Conservation (phyloP, 2,113 vertebrate genomes). For the Hassar affinis region DNA sequence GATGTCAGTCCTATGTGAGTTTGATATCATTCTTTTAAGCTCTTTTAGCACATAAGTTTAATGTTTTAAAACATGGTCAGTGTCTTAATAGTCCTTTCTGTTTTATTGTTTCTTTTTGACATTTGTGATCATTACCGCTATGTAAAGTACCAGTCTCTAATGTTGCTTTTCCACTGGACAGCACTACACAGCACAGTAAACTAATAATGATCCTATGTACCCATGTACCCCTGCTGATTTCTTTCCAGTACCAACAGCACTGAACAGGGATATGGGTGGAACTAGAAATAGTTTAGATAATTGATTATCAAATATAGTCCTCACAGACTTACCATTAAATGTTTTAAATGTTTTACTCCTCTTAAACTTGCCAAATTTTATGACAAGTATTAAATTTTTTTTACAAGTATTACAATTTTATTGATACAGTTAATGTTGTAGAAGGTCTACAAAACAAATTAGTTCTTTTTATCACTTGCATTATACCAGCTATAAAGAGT, state of each 20-base stretch:
- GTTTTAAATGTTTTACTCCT: background rate
- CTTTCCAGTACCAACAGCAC: background rate
- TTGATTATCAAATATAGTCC: background rate
- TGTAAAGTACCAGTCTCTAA: background rate
- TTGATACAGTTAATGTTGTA: background rate
- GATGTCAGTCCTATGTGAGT: conserved; percentile 67
- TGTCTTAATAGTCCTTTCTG: background rate
- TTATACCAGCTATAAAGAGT: background rate
- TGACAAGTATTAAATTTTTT: background rate
- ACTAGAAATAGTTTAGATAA: background rate
- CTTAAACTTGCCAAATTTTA: background rate
- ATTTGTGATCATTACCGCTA: conserved; percentile 56
- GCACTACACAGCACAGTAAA: background rate
- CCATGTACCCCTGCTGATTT: background rate
- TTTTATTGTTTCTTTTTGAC: conserved; percentile 59
- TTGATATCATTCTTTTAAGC: background rate
- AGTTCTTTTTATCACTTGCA: background rate
- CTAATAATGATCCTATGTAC: background rate
- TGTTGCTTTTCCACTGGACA: background rate
- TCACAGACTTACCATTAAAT: background rate
- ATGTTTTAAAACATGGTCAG: background rate
- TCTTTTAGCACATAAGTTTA: background rate
- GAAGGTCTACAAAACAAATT: no score
- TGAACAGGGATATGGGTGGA: background rate
- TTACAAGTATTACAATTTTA: no score